Evolutionary conservation across 2,113 vertebrate genomes (phyloP).

Genomic region (Tragelaphus imberbis): DNA sequence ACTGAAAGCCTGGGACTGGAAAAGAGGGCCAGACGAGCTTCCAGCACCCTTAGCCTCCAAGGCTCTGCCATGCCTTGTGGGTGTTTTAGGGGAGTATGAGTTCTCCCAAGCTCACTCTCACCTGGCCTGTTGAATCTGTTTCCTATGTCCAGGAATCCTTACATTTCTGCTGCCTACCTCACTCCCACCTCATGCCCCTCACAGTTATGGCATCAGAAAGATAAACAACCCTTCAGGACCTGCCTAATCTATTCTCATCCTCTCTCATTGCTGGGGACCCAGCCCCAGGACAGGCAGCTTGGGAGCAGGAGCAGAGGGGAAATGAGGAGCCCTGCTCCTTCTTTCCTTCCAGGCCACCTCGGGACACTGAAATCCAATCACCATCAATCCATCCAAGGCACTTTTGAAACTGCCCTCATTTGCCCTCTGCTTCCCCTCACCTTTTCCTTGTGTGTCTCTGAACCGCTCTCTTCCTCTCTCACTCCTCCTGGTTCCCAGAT

Average conservation of each 20-base stretch:
- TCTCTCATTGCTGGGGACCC: background rate
- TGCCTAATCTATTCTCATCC: background rate
- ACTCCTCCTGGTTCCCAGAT: conserved; percentile 56
- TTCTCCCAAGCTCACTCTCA: background rate
- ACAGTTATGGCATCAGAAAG: background rate
- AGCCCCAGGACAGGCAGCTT: background rate
- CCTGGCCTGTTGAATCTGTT: background rate
- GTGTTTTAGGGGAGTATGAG: background rate
- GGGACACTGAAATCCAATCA: conserved; percentile 1
- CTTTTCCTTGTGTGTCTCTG: conserved; percentile 16
- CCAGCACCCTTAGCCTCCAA: background rate
- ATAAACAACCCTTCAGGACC: background rate
- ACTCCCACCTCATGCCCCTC: background rate
- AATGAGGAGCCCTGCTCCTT: background rate
- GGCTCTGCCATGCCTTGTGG: background rate
- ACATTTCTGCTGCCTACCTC: background rate
- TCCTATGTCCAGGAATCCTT: conserved; percentile 13
- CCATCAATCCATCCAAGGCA: background rate
- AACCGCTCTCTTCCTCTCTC: conserved; percentile 4
- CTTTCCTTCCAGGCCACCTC: background rate
- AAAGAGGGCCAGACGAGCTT: background rate
- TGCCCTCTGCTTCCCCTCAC: conserved; percentile 45
- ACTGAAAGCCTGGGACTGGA: background rate
- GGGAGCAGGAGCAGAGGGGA: background rate
- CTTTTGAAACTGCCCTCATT: conserved; percentile 56